Evolutionary conservation across 2,888 invertebrate genomes (phyloP).

Genomic region (Synanthedon formicaeformis): DNA sequence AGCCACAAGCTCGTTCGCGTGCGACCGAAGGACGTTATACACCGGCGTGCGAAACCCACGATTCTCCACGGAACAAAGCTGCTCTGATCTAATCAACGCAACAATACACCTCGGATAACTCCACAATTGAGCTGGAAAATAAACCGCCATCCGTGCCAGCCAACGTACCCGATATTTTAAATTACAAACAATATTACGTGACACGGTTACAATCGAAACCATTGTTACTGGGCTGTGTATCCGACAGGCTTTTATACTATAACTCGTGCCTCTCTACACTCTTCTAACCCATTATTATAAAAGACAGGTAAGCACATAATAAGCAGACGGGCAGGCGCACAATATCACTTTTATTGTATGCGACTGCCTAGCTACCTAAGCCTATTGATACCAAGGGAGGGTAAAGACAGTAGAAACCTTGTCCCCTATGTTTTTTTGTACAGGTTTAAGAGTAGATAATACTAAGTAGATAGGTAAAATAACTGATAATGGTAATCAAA

Average conservation of each 20-base stretch:
- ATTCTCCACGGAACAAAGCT: constrained; percentile 56
- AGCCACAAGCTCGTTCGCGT: constrained; percentile 35
- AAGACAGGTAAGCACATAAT: too few relatives aligned
- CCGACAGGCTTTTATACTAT: constrained; percentile 66
- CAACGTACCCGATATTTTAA: constrained; percentile 57
- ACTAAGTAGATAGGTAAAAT: too few relatives aligned
- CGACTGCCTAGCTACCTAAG: too few relatives aligned
- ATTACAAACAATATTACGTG: constrained; percentile 64
- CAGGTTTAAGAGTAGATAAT: too few relatives aligned
- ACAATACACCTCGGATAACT: constrained; percentile 59
- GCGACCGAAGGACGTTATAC: constrained; percentile 36
- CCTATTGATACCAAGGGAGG: too few relatives aligned
- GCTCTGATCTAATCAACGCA: constrained; percentile 64
- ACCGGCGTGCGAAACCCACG: constrained; percentile 31
- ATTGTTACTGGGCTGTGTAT: constrained; percentile 51
- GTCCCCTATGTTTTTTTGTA: too few relatives aligned
- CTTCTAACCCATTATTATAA: too few relatives aligned
- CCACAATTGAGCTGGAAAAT: constrained; percentile 52
- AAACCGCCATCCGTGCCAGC: constrained; percentile 32
- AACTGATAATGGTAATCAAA: too few relatives aligned
- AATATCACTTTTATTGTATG: too few relatives aligned
- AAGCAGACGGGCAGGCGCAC: too few relatives aligned
- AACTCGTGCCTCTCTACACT: constrained; percentile 47
- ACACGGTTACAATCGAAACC: constrained; percentile 53
- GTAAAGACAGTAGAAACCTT: too few relatives aligned